Evolutionary conservation across 2,797 vertebrate species (phyloP), one percentile per base, ranked within the genome.

Genomic region (Lagodon rhomboides): DNA sequence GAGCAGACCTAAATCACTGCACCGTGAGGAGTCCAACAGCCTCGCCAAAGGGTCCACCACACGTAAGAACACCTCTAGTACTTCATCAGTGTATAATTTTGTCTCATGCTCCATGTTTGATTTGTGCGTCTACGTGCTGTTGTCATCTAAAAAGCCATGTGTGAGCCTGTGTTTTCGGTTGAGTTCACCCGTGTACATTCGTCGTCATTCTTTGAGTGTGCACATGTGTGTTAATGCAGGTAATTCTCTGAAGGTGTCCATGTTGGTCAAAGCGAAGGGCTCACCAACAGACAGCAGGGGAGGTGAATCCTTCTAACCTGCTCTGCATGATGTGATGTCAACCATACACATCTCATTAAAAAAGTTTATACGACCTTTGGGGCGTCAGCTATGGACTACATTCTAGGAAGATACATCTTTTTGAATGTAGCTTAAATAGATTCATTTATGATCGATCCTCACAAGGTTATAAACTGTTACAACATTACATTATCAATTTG

Each of bases 1-100:
- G 96, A 96, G 65, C 94, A 92, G 97, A 67, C 97, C 97, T 0
- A 99, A 98, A 89, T 97, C 97, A 0, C 96, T 96, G 11, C 96
- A 97, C 59, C 96, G 97, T 0, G 97, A 97, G 12, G 97, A 97
- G 64, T 96, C 95, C 1, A 87, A 34, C 87, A 71, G 82, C 73
- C 85, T 92, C 63, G 0, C 95, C 1, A 97, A 97, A 91, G 96
- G 96, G 63, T 95, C 95, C 77, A 69, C 95, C 3, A 96, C 97
- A 43, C 95, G 97, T 99, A 95, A 93, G 97, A 23, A 0, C 1
- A 12, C 16, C 44, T 9, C 17, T 13, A 2, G 6, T 3, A 38
- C 12, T 27, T 18, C 0, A 30, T n/a, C 17, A 49, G 22, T 20
- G 1, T 15, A 12, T 23, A 4, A 34, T 1, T 65, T 22, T 44